Conservation (phyloP, 2,888 invertebrate genomes). For the Ramazzottius varieornatus region DNA sequence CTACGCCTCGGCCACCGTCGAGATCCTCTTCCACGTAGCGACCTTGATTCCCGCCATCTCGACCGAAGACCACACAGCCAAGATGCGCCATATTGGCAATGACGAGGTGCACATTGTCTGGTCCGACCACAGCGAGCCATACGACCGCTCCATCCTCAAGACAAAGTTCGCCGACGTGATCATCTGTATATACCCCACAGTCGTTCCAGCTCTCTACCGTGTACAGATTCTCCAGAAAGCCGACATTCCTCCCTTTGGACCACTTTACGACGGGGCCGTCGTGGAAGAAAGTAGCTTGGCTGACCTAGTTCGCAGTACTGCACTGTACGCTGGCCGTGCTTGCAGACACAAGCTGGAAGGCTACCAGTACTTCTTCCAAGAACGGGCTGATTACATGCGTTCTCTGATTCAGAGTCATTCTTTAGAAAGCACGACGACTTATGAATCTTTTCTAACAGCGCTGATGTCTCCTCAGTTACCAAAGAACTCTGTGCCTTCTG, state of each 20-base stretch:
- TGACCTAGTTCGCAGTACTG: neutral
- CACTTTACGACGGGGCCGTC: neutral
- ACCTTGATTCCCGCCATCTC: neutral
- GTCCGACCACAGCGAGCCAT: neutral
- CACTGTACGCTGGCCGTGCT: neutral
- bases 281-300: neutral
- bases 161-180: neutral
- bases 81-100: neutral
- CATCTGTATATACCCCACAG: neutral
- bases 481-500: neutral
- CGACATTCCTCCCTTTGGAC: neutral
- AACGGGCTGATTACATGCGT: neutral
- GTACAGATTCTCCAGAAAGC: neutral
- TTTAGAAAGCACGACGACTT: neutral
- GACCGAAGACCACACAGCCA: neutral
- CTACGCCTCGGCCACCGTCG: neutral
- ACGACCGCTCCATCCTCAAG: neutral
- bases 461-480: neutral
- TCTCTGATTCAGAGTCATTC: neutral
- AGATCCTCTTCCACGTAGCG: neutral
- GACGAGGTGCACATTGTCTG: slow-evolving; percentile 3
- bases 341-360: neutral
- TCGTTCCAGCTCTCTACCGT: neutral
- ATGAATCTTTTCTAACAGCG: neutral
- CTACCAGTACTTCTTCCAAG: neutral